Evolutionary conservation across 2,113 vertebrate species (phyloP).

Genomic region (Platysternon megacephalum): DNA sequence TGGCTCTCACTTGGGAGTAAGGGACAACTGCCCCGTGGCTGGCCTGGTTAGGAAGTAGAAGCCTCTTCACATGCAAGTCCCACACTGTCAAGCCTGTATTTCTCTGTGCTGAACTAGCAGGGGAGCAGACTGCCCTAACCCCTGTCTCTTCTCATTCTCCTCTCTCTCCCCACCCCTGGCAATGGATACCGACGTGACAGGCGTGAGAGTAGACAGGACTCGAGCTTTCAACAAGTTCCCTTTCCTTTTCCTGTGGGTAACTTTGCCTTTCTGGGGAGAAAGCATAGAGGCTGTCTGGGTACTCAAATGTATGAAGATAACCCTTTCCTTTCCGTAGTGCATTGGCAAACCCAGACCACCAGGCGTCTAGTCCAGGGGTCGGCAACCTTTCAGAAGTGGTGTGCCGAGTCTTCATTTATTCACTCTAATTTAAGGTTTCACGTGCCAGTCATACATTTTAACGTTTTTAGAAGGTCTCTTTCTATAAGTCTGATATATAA

Average conservation of each 20-base stretch:
- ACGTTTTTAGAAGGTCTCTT: too few relatives aligned
- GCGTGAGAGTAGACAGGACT: accelerated
- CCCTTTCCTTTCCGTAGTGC: neutral
- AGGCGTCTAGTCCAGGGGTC: neutral
- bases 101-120: accelerated
- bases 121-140: neutral
- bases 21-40: neutral
- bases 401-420: too few relatives aligned
- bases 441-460: too few relatives aligned
- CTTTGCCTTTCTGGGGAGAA: neutral
- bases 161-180: accelerated
- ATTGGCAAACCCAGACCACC: neutral
- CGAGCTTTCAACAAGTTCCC: accelerated
- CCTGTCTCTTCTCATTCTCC: neutral
- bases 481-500: too few relatives aligned
- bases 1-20: neutral
- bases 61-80: accelerated
- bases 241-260: neutral
- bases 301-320: accelerated
- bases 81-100: accelerated
- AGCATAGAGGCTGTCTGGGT: accelerated
- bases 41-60: neutral
- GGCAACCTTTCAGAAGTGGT: too few relatives aligned
- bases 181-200: accelerated
- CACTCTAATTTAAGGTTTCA: too few relatives aligned